Evolutionary conservation across 2,888 invertebrate species (phyloP).

Genomic region (Chorisops tibialis): DNA sequence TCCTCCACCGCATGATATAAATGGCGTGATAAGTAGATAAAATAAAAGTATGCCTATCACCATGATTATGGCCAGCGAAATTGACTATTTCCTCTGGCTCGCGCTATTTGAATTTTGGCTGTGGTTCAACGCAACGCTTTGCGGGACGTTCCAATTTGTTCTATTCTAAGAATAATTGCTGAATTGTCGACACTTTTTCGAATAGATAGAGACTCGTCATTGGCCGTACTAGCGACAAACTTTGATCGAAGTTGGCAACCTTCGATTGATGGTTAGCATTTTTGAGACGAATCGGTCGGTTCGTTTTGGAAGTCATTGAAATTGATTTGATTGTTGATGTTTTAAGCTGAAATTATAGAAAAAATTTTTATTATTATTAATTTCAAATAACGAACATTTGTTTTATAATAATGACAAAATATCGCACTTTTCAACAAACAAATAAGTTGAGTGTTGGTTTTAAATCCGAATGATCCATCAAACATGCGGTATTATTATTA

Average conservation of each 20-base stretch:
- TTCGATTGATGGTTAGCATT: conserved; percentile 6
- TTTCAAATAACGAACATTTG: no score
- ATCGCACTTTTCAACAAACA: no score
- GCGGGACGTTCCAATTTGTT: background rate
- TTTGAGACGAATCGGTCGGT: background rate
- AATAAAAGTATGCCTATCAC: conserved; percentile 49
- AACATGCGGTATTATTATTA: no score
- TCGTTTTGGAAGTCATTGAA: background rate
- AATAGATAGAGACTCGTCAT: conserved; percentile 1
- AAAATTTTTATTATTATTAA: no score
- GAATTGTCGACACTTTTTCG: background rate
- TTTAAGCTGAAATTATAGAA: no score
- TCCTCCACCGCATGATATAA: conserved; percentile 40
- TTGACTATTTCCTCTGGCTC: conserved; percentile 6
- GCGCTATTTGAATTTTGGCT: background rate
- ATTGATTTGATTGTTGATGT: no score
- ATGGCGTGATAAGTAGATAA: conserved; percentile 38
- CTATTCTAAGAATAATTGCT: conserved; percentile 1
- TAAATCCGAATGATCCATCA: no score
- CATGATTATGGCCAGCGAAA: conserved; percentile 42
- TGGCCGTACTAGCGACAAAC: conserved; percentile 27
- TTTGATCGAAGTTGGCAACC: conserved; percentile 14
- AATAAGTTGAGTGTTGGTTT: no score
- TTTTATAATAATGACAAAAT: no score
- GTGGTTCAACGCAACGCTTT: background rate